Conservation (phyloP, 2,113 vertebrate genomes). For the Triplophysa dalaica region DNA sequence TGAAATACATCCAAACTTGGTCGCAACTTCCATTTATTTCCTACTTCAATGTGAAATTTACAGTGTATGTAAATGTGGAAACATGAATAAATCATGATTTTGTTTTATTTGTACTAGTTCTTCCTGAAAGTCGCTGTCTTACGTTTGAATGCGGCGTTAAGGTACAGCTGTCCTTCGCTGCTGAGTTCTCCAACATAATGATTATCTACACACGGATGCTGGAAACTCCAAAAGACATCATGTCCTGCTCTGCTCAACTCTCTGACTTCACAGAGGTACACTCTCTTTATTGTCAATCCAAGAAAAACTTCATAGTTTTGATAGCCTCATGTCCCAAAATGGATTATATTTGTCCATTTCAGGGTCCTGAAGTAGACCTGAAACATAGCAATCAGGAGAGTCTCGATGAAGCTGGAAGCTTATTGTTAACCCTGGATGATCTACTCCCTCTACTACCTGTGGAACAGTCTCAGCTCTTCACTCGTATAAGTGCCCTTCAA, state of each 20-base stretch:
- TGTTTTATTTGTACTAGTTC: conserved; percentile 61
- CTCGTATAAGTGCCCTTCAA: conserved; percentile 79
- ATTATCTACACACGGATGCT: conserved; percentile 83
- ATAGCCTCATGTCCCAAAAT: not conserved
- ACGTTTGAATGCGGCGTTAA: conserved; percentile 78
- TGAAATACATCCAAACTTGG: too few relatives aligned
- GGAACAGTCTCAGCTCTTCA: conserved; percentile 75
- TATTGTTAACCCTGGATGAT: conserved; percentile 62
- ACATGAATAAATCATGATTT: not conserved
- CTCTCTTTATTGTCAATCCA: not conserved
- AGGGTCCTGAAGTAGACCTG: conserved; percentile 81
- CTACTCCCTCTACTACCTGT: conserved; percentile 57
- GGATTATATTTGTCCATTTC: not conserved
- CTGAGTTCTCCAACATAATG: conserved; percentile 88
- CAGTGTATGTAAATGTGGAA: too few relatives aligned
- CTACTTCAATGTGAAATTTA: too few relatives aligned
- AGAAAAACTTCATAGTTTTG: not conserved
- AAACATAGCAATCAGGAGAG: conserved; percentile 81
- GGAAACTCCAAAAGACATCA: conserved; percentile 69
- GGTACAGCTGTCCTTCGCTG: conserved; percentile 83
- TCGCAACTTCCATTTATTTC: too few relatives aligned
- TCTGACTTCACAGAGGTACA: conserved; percentile 77
- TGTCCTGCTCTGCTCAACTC: conserved; percentile 75
- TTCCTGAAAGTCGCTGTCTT: conserved; percentile 74
- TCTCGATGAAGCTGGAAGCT: conserved; percentile 77